Base-by-base conservation (phyloP, 2,113 vertebrate species). In the Calypte anna region DNA sequence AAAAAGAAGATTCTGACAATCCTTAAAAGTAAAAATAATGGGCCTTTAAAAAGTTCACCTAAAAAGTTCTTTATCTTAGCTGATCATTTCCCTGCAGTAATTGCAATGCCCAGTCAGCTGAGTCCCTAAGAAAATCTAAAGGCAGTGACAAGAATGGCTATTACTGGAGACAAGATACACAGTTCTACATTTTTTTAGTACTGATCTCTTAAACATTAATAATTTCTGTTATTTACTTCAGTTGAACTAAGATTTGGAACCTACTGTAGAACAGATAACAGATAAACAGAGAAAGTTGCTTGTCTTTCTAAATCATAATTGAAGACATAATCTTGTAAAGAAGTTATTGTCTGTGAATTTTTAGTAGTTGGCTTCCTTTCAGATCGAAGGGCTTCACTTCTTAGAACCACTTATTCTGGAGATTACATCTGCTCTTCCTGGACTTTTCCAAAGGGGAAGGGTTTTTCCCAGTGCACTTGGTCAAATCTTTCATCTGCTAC, bases 351-450 rank as follows among this genome's bases (percentile, higher is more conserved):
- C 57, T 57, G 89, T 48, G 90, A 70, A 81, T 59, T 83, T 72
- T 86, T 63, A 75, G 48, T 43, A 55, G 31, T 12, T 94, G 61
- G 48, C 54, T 88, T 93, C 50, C 1, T 2, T 86, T 67, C 77
- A 91, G 53, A 91, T 81, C 69, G 88, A 88, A 94, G n/a, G 43
- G 12, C 31, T 86, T 63, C n/a, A 40, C 25, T 91, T 92, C 83
- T 79, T 89, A 54, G 53, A 93, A 94, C 36, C 62, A 40, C 63
- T 87, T 92, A 54, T 36, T 55, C 9, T 64, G 66, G 69, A 75
- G 62, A 50, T 74, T 84, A 33, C 2, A 15, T 75, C 46, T 93
- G 48, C 38, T 96, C 80, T 86, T 90, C 89, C 58, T 62, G 22
- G 54, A 66, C 38, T 73, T 92, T 57, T 68, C 62, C 36, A 76